These are phyloP conservation scores for Tetraodon nigroviridis DNA, from an alignment of 2,113 vertebrate genomes.

Conservation along the genomic window DNA sequence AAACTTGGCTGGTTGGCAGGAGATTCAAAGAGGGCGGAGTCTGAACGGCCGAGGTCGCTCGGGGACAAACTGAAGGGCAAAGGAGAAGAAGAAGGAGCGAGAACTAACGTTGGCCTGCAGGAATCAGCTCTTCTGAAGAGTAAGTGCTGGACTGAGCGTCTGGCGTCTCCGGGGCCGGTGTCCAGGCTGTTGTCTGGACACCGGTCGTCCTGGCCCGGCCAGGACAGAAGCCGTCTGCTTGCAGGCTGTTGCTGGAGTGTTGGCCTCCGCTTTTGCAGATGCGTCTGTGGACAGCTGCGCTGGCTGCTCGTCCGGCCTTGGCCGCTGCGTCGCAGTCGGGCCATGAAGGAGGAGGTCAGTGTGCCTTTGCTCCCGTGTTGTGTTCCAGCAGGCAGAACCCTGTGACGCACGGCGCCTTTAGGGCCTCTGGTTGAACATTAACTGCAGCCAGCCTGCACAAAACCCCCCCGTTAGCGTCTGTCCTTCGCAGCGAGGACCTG, in stretches of 20 bases:
- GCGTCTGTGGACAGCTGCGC: constrained; percentile 51
- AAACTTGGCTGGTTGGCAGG: constrained; percentile 68
- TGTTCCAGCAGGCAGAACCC: neutral
- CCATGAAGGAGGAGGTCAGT: constrained; percentile 64
- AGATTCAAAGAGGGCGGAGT: constrained; percentile 63
- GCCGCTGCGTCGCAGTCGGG: constrained; percentile 65
- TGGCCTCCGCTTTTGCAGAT: constrained; percentile 49
- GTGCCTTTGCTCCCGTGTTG: neutral
- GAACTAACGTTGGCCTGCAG: neutral
- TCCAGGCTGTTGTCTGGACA: neutral
- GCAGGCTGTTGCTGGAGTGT: too few relatives aligned
- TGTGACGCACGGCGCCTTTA: neutral
- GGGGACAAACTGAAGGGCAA: constrained; percentile 75
- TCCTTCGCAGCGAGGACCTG: constrained; percentile 73
- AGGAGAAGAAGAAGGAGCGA: constrained; percentile 29
- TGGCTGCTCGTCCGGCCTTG: constrained; percentile 52
- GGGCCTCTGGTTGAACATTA: constrained; percentile 16
- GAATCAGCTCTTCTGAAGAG: constrained; percentile 1
- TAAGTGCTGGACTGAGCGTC: neutral
- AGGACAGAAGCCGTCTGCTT: neutral
- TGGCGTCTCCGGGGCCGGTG: too few relatives aligned
- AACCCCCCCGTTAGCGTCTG: neutral
- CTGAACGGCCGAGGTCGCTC: constrained; percentile 29
- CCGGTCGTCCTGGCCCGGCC: neutral
- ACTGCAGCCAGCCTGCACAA: constrained; percentile 2